A percentile compares a stretch with the other conserved stretches of the same genome.
These are phyloP conservation scores for Pseudonaja textilis DNA, from an alignment of 2,113 vertebrate genomes.

Conservation along the genomic window DNA sequence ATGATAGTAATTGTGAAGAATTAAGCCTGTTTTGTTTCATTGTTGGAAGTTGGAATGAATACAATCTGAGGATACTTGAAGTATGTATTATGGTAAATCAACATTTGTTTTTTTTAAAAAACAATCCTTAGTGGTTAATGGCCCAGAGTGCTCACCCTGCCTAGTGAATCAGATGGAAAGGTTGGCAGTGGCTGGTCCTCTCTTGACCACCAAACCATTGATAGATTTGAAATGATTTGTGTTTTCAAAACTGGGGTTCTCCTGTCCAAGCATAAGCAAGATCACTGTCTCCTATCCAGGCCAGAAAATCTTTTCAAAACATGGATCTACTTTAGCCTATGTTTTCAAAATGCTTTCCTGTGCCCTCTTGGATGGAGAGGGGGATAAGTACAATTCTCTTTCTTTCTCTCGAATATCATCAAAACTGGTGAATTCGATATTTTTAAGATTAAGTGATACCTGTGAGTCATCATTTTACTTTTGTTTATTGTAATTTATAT, in stretches of 20 bases:
- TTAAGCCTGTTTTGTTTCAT: background rate
- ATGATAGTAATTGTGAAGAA: too few relatives aligned
- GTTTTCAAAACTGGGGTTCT: background rate
- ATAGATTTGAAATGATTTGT: background rate
- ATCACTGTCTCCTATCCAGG: background rate
- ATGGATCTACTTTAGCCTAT: background rate
- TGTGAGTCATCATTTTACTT: background rate
- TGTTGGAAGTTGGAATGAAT: background rate
- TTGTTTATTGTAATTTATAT: background rate
- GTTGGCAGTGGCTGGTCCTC: background rate
- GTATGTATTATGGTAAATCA: background rate
- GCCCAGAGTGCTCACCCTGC: background rate
- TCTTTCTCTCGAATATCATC: background rate
- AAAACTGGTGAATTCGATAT: background rate
- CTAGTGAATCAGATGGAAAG: background rate
- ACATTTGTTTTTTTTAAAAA: background rate
- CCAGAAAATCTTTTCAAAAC: background rate
- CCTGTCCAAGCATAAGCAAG: background rate
- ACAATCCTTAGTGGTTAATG: background rate
- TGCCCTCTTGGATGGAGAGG: background rate
- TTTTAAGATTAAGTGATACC: background rate
- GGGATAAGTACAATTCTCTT: background rate
- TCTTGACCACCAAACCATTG: background rate
- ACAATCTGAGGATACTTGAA: background rate
- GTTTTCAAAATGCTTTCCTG: background rate